A percentile compares a stretch with the other conserved stretches of the same genome.
These are phyloP conservation scores for Hermaeophaga mercurialis DNA, from an alignment of 2,888 invertebrate genomes.

Conservation along the genomic window DNA sequence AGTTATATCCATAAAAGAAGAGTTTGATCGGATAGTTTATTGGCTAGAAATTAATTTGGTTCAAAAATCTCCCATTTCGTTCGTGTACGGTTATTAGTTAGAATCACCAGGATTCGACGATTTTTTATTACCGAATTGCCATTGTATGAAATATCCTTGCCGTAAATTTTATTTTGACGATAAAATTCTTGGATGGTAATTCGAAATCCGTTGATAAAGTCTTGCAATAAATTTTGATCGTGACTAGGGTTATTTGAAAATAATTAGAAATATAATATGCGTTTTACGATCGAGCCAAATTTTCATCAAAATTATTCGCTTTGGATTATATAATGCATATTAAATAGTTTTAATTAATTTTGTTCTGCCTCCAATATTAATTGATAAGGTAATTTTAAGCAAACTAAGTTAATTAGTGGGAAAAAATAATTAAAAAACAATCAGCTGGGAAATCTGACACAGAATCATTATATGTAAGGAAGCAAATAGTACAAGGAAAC, in stretches of 20 bases:
- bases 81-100: conserved; percentile 18
- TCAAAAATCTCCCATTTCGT: conserved; percentile 9
- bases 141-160: conserved; percentile 22
- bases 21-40: conserved; percentile 12
- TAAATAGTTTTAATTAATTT: too few species aligned
- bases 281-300: conserved; percentile 5
- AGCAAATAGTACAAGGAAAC: too few species aligned
- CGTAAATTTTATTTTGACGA: conserved; percentile 13
- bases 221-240: conserved; percentile 8
- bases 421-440: too few species aligned
- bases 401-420: too few species aligned
- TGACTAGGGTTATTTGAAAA: background rate
- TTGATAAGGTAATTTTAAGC: too few species aligned
- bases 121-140: conserved; percentile 17
- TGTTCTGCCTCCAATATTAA: too few species aligned
- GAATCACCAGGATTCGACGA: conserved; percentile 3
- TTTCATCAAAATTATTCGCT: background rate
- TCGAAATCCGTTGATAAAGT: conserved; percentile 13
- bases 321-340: too few species aligned
- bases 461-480: too few species aligned
- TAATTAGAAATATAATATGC: conserved; percentile 10
- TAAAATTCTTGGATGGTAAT: conserved; percentile 12
- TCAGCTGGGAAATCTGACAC: too few species aligned
- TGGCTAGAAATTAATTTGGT: conserved; percentile 13
- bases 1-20: background rate